These are phyloP conservation scores for Dromococcyx pavoninus DNA, from an alignment of 2,797 vertebrate species.

Conservation along the genomic window DNA sequence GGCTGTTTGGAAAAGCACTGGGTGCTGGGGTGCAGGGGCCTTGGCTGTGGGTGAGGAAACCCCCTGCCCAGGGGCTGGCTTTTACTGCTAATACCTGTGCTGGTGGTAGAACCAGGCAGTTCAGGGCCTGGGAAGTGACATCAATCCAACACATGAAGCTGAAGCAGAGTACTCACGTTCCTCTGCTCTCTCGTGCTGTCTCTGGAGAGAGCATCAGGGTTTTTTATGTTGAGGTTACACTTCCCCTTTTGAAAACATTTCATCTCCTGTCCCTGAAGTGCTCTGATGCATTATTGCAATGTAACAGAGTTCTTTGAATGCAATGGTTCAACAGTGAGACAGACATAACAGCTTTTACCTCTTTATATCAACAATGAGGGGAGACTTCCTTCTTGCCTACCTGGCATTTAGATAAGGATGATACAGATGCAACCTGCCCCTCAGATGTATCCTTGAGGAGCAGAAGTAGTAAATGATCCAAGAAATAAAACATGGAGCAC, in stretches of 20 bases:
- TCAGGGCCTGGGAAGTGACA: too few relatives aligned
- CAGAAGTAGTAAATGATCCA: neutral
- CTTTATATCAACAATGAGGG: neutral
- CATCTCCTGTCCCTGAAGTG: neutral
- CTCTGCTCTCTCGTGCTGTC: rapidly evolving
- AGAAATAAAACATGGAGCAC: neutral
- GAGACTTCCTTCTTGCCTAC: neutral
- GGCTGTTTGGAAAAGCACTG: rapidly evolving
- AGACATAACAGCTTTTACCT: neutral
- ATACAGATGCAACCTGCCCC: neutral
- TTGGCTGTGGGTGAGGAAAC: neutral
- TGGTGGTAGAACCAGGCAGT: too few relatives aligned
- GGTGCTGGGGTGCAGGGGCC: too few relatives aligned
- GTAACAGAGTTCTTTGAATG: neutral
- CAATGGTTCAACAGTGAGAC: neutral
- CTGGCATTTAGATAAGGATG: neutral
- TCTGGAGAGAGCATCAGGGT: neutral
- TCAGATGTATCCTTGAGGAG: neutral
- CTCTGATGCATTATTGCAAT: neutral
- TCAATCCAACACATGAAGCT: too few relatives aligned
- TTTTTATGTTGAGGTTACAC: neutral
- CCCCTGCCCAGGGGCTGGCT: too few relatives aligned
- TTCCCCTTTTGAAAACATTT: neutral
- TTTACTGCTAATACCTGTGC: rapidly evolving
- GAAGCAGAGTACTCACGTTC: rapidly evolving